Base-by-base conservation (phyloP, 2,113 vertebrate species). In the Myrmecobius fasciatus region DNA sequence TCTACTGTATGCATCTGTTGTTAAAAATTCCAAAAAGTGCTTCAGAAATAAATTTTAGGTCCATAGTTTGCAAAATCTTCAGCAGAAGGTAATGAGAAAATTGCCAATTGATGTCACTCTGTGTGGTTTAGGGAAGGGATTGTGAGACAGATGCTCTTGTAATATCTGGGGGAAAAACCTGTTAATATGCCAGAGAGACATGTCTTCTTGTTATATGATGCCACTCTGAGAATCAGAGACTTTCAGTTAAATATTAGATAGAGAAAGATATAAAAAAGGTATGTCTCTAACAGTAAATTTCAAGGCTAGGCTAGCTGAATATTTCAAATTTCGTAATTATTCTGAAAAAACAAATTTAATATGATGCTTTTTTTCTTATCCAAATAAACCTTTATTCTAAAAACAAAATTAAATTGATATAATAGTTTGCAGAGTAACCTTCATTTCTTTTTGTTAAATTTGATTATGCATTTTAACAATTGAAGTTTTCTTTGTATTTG, bases 111-210 rank as follows among this genome's bases (percentile, higher is more conserved):
- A 95, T 96, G 94, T 91, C 97, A 91, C 26, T 93, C 90, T 97
- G 8, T 95, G 60, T 94, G 53, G 46, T 95, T 95, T 67, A n/a
- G 12, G 12, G 31, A 3, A n/a, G 31, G 11, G 0, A 75, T 9
- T 75, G 60, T 75, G 36, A 20, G 60, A 92, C 92, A 97, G 94
- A 89, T 97, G 89, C 53, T 98, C 89, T 94, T 94, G 26, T 53
- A 97, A 94, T 52, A 97, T 95, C 94, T 98, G 92, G 91, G 92
- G 91, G 95, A 98, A 91, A 54, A 98, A 98, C 96, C n/a, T 92
- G 97, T 94, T 96, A 95, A 25, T 53, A 96, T 96, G 94, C 43
- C 88, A 95, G 94, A 98, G 90, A 96, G 24, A 36, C 26, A 47
- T 60, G 67, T 90, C 97, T 94, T 10, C 96, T 47, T 91, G 91